Evolutionary conservation across 37 sponge, comb jelly and placozoan species (phyloP), one percentile per base, ranked within the genome.

Genomic region (Amphimedon queenslandica): DNA sequence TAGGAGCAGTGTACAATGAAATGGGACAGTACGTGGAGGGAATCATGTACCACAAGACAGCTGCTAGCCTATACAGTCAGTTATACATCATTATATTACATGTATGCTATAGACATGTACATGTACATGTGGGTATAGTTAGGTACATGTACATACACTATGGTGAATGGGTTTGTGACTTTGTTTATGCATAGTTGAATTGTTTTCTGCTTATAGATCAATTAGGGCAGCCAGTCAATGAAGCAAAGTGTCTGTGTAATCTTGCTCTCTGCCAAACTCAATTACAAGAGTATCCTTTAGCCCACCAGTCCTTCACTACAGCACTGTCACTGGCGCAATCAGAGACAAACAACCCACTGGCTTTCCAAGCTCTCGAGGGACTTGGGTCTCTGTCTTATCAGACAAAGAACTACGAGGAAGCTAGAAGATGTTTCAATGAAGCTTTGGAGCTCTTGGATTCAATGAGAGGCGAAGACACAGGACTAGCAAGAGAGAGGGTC

Each of bases 1-100:
- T 90, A 41, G 91, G 91, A 66, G 91, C 86, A 42, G 79, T 77
- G 28, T 85, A 85, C 67, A 90, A 90, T 34, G 91, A 90, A 64
- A 71, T 71, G 71, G 42, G 37, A 16, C 36, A 71, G 51, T 90
- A 66, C 70, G 21, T 51, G 4, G 91, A 90, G 40, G 77, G 74
- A 11, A 32, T 90, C 5, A 39, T 69, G 11, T 90, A 85, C 63
- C 86, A 85, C 79, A 66, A 55, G 74, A 73, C 81, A 24, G 91
- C 91, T 28, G 78, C 82, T 23, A 73, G 61, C 11, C 43, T 85
- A 5, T 77, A 90, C 33, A 71, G 91, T 82, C 43, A 71, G 70
- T 38, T 11, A 8, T 4, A 3, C 29, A 28, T 3, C 13, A 47
- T 47, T 18, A 20, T 30, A n/a, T 68, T 67, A 34, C 10, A 38